Base-by-base conservation (phyloP, 2,797 vertebrate species). In the Chromis chromis region DNA sequence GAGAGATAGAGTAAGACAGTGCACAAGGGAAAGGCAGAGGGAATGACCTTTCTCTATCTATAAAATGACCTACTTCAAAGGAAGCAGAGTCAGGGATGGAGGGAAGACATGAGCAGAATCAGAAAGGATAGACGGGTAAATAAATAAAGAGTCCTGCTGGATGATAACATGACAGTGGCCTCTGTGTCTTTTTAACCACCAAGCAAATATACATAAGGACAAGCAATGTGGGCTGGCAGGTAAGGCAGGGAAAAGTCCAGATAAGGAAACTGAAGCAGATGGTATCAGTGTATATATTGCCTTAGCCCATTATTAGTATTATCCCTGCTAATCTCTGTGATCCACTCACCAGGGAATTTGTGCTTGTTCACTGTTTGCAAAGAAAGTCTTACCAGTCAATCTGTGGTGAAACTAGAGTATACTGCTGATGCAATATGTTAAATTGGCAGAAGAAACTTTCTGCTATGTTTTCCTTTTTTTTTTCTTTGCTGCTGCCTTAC, bases 1-100 rank as follows among this genome's bases (percentile, higher is more conserved):
- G 22, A 60, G 8, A 68, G 52, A 58, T 3, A 27, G 25, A 60
- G 6, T 0, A 14, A 64, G 6, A 52, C 5, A 49, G 6, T 39
- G 31, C 39, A 70, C 16, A 25, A 49, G 28, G 44, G 49, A 72
- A n/a, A n/a, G 63, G 46, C 25, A 53, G 50, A 68, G 42, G 13
- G 55, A 76, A 72, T 86, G 74, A 88, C 90, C 89, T 91, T 86
- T 86, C 59, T 31, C 46, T 55, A 53, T 77, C 80, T 81, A 85
- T 46, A 79, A 76, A 82, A 84, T 82, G 79, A 89, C 84, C 87
- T 76, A 87, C 79, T 91, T 93, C 82, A 91, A 90, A 91, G 67
- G 49, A 59, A 81, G 76, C 46, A 22, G 78, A 69, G 54, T 66
- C 71, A 21, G 75, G 48, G 69, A 65, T 64, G 39, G 65, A 69